Evolutionary conservation across 2,797 vertebrate species (phyloP), one percentile per base, ranked within the genome.

Genomic region (Aphelocoma californica): DNA sequence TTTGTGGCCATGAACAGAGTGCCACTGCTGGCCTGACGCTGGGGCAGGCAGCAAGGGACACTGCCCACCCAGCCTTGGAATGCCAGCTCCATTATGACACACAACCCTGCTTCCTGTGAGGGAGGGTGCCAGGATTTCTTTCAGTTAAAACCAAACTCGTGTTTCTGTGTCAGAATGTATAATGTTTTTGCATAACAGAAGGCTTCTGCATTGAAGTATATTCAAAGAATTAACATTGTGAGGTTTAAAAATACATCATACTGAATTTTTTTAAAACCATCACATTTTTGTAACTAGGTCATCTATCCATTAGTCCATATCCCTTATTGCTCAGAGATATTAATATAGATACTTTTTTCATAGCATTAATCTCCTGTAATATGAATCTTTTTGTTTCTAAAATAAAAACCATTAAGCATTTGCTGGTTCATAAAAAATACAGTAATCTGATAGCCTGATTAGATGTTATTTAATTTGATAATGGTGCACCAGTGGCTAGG

Each of bases 381-480:
- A 87, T 58, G 66, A 93, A 85, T 93, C 3, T 85, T 94, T 96
- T 87, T 95, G 61, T 51, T 75, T 92, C 83, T 61, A 47, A 94
- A 95, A 83, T 92, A 93, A 95, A 95, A 90, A 54, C 81, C 84
- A 94, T 95, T 96, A 92, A 93, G 81, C 78, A 58, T 96, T 87
- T 93, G 54, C 78, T 81, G 36, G 56, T 95, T 96, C 54, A 78
- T 91, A 61, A 58, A 86, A 80, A 96, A 80, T 90, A 92, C 44
- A 88, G 84, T 96, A 93, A 96, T 86, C 61, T 96, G 92, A 64
- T 80, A 94, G 88, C 78, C 51, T 96, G 95, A 95, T 96, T 95
- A 93, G 87, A 95, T 47, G 45, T 70, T 95, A 88, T 88, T 95
- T 96, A 94, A 97, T 97, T 92, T 97, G 93, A 66, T 96, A 97